phyloP scores from a whole-genome alignment of 2,113 vertebrate species.

The Aegotheles bennettii region DNA sequence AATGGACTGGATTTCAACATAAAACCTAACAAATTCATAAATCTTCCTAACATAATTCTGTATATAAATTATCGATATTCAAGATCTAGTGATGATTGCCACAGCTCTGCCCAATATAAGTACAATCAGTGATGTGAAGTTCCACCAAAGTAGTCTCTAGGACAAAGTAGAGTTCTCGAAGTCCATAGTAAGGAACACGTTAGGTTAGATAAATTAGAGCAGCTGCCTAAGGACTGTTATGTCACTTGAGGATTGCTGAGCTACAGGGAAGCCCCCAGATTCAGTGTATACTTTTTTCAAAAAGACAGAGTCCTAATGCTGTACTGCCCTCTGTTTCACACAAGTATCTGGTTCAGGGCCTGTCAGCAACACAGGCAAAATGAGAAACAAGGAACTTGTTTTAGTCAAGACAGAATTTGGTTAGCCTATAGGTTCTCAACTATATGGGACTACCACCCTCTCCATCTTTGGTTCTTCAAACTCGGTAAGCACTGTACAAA shows the following conservation, averaged over 20 bases:
- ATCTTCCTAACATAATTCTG: not conserved
- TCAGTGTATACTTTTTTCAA: not conserved
- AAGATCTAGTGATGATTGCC: not conserved
- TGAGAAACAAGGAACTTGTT: not conserved
- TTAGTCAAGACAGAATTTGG: not conserved
- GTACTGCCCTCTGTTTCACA: not conserved
- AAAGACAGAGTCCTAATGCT: not conserved
- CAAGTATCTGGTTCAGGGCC: not conserved
- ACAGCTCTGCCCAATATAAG: not conserved
- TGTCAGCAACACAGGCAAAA: not conserved
- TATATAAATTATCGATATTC: not conserved
- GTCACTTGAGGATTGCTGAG: not conserved
- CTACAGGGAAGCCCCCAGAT: not conserved
- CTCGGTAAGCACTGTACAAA: not conserved
- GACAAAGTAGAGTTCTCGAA: not conserved
- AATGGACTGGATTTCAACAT: not conserved
- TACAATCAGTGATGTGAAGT: not conserved
- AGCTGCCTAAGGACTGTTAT: not conserved
- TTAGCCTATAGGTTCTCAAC: not conserved
- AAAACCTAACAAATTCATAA: not conserved
- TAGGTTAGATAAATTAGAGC: not conserved
- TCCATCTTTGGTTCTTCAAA: not conserved
- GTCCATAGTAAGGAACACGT: not conserved
- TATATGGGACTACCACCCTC: not conserved
- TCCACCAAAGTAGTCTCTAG: not conserved